Evolutionary conservation across 2,113 vertebrate species (phyloP).

Genomic region (Percina caprodes): DNA sequence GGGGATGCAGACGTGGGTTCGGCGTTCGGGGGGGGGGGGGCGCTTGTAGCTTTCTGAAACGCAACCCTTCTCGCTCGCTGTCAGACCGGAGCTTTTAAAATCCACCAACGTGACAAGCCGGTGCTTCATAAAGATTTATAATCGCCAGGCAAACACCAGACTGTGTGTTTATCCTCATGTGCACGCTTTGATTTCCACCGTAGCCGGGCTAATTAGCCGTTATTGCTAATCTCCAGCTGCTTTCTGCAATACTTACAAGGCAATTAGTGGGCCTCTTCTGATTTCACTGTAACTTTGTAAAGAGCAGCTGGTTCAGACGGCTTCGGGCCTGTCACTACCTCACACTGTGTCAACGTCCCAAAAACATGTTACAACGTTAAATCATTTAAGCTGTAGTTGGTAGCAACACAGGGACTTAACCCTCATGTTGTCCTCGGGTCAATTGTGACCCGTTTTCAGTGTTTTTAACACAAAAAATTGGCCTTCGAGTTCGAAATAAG

Average conservation of each 20-base stretch:
- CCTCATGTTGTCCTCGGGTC: too few species aligned
- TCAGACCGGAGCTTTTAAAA: slow-evolving; percentile 43
- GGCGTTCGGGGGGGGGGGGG: slow-evolving; percentile 15
- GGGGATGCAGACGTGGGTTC: background rate
- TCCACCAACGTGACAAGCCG: slow-evolving; percentile 31
- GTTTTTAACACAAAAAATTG: too few species aligned
- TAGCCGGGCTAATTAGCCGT: slow-evolving; percentile 63
- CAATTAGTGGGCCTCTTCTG: slow-evolving; percentile 60
- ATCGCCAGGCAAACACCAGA: slow-evolving; percentile 34
- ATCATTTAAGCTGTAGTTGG: background rate
- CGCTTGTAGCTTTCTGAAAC: slow-evolving; percentile 17
- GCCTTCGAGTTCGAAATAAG: too few species aligned
- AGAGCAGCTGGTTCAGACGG: slow-evolving; percentile 34
- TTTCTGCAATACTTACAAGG: slow-evolving; percentile 68
- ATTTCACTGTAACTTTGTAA: slow-evolving; percentile 44
- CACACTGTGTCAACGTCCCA: background rate
- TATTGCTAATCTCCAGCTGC: slow-evolving; percentile 78
- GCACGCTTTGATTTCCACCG: slow-evolving; percentile 61
- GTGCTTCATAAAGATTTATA: slow-evolving; percentile 60
- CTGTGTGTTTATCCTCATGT: slow-evolving; percentile 47
- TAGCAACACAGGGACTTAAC: background rate
- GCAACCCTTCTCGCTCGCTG: background rate
- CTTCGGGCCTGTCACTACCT: slow-evolving; percentile 10
- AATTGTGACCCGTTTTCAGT: too few species aligned
- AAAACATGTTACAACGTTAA: background rate